These are phyloP conservation scores for Coccyzus lansbergi DNA, from an alignment of 2,797 vertebrate genomes.

Conservation along the genomic window DNA sequence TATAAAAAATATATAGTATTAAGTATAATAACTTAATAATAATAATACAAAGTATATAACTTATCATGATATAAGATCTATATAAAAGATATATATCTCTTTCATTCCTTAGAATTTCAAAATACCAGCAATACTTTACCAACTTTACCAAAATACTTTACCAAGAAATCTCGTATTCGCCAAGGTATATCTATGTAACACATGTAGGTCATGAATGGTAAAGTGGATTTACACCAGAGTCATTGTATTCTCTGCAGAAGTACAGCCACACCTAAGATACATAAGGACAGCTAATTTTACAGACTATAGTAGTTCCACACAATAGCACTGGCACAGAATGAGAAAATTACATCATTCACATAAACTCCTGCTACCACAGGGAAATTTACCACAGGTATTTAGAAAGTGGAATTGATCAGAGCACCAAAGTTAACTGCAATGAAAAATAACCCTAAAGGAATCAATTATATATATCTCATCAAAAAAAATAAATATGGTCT, in stretches of 20 bases:
- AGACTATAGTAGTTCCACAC: background rate
- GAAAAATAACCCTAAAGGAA: background rate
- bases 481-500: background rate
- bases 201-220: background rate
- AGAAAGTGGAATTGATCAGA: background rate
- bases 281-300: background rate
- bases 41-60: too few species aligned
- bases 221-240: background rate
- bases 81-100: too few species aligned
- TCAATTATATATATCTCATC: background rate
- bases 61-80: too few species aligned
- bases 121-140: background rate
- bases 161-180: background rate
- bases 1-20: too few species aligned
- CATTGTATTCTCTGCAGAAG: background rate
- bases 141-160: background rate
- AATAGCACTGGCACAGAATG: slow-evolving; percentile 4
- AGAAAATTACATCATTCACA: background rate
- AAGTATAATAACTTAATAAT: too few species aligned
- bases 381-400: background rate
- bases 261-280: slow-evolving; percentile 5
- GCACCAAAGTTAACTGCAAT: background rate
- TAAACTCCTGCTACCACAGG: background rate
- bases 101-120: background rate
- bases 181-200: background rate